These are phyloP conservation scores for Lateolabrax maculatus DNA, from an alignment of 2,797 vertebrate genomes.

Conservation along the genomic window DNA sequence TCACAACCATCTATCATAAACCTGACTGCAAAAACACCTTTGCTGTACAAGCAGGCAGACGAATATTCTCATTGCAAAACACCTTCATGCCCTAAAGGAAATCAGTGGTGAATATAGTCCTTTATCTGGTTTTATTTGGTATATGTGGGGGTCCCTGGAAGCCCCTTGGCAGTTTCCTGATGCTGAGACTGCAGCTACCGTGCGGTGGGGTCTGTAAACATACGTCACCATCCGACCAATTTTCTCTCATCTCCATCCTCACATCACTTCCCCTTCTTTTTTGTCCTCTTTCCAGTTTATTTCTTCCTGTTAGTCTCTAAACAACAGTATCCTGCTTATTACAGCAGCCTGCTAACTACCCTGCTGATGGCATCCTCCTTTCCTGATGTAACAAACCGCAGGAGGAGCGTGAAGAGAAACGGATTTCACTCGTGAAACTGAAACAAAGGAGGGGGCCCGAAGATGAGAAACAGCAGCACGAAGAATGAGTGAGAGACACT, in stretches of 20 bases:
- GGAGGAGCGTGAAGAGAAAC: conserved; percentile 6
- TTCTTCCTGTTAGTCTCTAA: conserved; percentile 37
- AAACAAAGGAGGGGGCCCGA: conserved; percentile 35
- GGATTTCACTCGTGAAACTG: conserved; percentile 27
- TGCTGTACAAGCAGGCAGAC: conserved; percentile 34
- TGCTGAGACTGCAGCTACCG: conserved; percentile 76
- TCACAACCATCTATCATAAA: conserved; percentile 55
- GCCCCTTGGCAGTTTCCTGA: conserved; percentile 69
- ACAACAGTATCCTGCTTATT: conserved; percentile 1
- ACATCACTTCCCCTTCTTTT: conserved; percentile 9
- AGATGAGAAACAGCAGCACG: conserved; percentile 43
- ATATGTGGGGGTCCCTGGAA: conserved; percentile 73
- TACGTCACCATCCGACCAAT: conserved; percentile 41
- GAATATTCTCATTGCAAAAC: conserved; percentile 42
- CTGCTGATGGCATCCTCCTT: conserved; percentile 32
- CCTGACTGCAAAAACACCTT: conserved; percentile 47
- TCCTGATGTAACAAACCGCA: conserved; percentile 23
- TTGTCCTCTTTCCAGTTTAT: conserved; percentile 16
- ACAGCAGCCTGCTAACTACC: conserved; percentile 23
- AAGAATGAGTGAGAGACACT: conserved; percentile 41
- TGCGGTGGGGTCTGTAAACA: conserved; percentile 42
- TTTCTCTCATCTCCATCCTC: conserved; percentile 27
- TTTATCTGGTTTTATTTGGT: conserved; percentile 58
- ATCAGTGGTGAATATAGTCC: conserved; percentile 49
- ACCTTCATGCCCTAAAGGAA: conserved; percentile 46